Base-by-base conservation (phyloP, 1,140 invertebrate genomes). In the Hylaeus anthracinus region DNA sequence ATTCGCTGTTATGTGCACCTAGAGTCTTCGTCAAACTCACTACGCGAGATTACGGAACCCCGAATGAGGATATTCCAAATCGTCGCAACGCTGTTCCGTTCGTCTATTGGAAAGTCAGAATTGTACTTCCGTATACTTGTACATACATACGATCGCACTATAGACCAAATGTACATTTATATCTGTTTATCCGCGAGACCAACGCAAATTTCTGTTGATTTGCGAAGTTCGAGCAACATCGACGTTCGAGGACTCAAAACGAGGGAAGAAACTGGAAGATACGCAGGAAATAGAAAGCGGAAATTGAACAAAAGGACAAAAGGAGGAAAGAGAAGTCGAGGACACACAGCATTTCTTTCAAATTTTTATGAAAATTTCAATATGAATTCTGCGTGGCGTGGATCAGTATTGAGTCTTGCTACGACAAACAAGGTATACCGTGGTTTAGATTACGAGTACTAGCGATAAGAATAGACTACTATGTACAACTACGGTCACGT, bases 211-310 rank as follows among this genome's bases (percentile, higher is more conserved):
- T 0, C 61, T 53, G 37, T 71, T 45, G 14, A 85, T 26, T 80
- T 65, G n/a, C 14, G n/a, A 73, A 66, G 41, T 74, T 81, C 58
- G 76, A 56, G 51, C 79, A 26, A 72, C 51, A 39, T 71, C 55
- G 67, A 45, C 39, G 41, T 58, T 79, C 60, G 55, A 43, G 55
- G 37, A 80, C 60, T 70, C 71, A 74, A 37, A 56, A 45, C 56
- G 56, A 67, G 39, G 64, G n/a, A 73, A 84, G 45, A 72, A 70
- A 63, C 26, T 51, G 60, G 69, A 72, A 81, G 60, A 81, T 81
- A 72, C 12, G 3, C 64, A 85, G 53, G 55, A 74, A 85, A 79
- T 81, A 73, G 53, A 58, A 81, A 84, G 69, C 69, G 51, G 78
- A 48, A 41, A 53, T 63, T 37, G 58, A 15, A 39, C 65, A 39